Percentiles rank a stretch among this genome's conserved stretches.
These are phyloP conservation scores for Leptosomus discolor DNA, from an alignment of 2,113 vertebrate species.

Conservation along the genomic window DNA sequence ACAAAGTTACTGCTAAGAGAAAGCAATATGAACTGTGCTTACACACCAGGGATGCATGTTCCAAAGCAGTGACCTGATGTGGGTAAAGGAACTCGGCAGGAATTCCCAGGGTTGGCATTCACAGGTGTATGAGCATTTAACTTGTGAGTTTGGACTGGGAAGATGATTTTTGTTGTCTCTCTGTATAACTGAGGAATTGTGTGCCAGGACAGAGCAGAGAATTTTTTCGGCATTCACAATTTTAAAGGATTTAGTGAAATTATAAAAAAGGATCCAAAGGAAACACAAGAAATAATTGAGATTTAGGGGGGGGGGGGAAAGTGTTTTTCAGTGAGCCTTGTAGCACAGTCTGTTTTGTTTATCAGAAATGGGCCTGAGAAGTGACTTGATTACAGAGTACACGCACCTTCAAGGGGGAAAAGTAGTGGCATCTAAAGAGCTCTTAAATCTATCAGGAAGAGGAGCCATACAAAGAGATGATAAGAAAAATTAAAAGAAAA, in stretches of 20 bases:
- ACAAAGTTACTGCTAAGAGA: not conserved
- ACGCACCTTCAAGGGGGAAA: not conserved
- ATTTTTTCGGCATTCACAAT: not conserved
- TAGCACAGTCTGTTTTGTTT: not conserved
- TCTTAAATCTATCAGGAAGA: not conserved
- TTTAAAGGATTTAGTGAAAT: not conserved
- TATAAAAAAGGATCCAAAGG: not conserved
- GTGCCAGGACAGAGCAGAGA: not conserved
- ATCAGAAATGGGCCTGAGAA: not conserved
- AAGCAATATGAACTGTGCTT: fast-evolving
- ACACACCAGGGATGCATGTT: fast-evolving
- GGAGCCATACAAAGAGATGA: not conserved
- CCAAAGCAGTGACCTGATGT: not conserved
- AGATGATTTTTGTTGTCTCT: not conserved
- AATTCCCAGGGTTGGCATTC: not conserved
- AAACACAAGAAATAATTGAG: not conserved
- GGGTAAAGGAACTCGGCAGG: not conserved
- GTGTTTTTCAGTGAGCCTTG: not conserved
- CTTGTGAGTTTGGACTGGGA: not conserved
- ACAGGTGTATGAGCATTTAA: not conserved
- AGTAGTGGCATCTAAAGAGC: not conserved
- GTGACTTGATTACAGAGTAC: not conserved
- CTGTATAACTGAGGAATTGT: not conserved
- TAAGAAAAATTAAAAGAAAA: not conserved
- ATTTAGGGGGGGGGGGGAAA: no score